Percentiles rank a stretch among this genome's conserved stretches.
Conservation (phyloP, 2,797 vertebrate species). For the Intellagama lesueurii region DNA sequence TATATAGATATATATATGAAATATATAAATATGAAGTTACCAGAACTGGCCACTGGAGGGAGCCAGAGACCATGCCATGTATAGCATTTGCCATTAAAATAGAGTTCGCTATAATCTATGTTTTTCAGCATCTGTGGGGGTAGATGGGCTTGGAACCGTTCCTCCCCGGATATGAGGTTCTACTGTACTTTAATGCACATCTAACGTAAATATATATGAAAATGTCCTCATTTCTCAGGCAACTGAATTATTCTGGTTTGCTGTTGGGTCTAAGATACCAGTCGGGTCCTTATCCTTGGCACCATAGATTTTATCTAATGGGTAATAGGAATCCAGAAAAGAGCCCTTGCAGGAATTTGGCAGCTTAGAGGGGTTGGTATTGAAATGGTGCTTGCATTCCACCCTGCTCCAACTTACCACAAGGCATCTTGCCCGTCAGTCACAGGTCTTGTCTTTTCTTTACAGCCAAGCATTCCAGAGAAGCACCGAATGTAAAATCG, state of each 20-base stretch:
- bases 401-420: background rate
- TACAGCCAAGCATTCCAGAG: slow-evolving; percentile 42
- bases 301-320: too few relatives aligned
- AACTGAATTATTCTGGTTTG: background rate
- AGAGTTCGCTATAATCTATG: too few relatives aligned
- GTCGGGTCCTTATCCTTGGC: background rate
- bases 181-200: too few relatives aligned
- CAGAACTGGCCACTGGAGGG: too few relatives aligned
- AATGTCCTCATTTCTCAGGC: background rate
- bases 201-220: background rate
- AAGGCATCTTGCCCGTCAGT: background rate
- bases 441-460: slow-evolving; percentile 29
- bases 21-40: too few relatives aligned
- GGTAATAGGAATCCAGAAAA: background rate
- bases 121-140: too few relatives aligned
- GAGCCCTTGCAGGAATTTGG: background rate
- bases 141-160: too few relatives aligned
- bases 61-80: too few relatives aligned
- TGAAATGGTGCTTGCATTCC: background rate
- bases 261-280: too few relatives aligned
- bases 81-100: too few relatives aligned
- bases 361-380: background rate
- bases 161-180: too few relatives aligned
- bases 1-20: too few relatives aligned
- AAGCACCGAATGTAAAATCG: slow-evolving; percentile 46